Evolutionary conservation across 30 jellyfish, hydroid and myxozoan species (phyloP), one percentile per base, ranked within the genome.

Genomic region (Pelagia noctiluca): DNA sequence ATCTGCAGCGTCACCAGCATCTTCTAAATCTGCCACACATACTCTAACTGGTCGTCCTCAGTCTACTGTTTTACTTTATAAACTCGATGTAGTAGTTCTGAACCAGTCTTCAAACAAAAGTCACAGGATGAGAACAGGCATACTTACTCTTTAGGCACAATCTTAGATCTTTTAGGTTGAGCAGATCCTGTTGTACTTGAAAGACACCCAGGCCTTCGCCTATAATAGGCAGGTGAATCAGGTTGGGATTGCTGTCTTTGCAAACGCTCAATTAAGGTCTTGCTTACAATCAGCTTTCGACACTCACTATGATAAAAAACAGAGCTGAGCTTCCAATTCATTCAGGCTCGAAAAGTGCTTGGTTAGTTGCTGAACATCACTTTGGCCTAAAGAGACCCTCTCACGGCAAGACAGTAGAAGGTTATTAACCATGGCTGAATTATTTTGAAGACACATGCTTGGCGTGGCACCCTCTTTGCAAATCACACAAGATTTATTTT

Each of bases 181-280:
- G 57, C 57, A 42, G 57, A 42, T 42, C 57, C 57, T 42, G 8
- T 42, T 42, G 57, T 42, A 42, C 57, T 42, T 42, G 57, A 42
- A 42, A 16, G 57, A 42, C 57, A 16, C 57, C 57, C 57, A 42
- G 57, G 57, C 57, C 57, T 42, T 42, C 57, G 57, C 57, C 57
- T 42, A 42, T 8, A 42, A 42, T 42, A 42, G 57, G 57, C 57
- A 42, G 57, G 57, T 16, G 57, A 42, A 42, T 42, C 57, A 5
- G 57, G 57, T 42, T 16, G 57, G 57, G 57, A 42, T 16, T 42
- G 57, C 57, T 42, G 57, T 5, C 57, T 42, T 42, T 42, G 57
- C 57, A 42, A 42, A 42, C 57, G 57, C 57, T 42, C 57, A 16
- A 42, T 42, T 16, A 42, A 42, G 57, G 16, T 8, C 57, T 42